phyloP scores from a whole-genome alignment of 2,113 vertebrate species.

The Strix uralensis region DNA sequence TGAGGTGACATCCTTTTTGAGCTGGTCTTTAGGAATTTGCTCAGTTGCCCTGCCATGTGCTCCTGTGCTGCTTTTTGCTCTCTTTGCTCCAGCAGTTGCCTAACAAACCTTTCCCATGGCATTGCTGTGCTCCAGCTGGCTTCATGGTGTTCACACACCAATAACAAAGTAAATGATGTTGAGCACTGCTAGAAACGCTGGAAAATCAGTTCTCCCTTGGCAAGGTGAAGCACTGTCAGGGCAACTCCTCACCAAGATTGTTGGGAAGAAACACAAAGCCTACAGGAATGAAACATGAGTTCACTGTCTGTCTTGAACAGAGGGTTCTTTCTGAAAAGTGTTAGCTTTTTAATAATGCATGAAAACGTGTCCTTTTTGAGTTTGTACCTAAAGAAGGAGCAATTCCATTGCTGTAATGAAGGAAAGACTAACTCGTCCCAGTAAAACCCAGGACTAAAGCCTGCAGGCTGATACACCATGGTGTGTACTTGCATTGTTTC shows the following conservation, averaged over 20 bases:
- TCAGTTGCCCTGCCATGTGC: background rate
- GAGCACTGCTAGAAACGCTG: background rate
- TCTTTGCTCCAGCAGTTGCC: background rate
- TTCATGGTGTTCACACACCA: background rate
- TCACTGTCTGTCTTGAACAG: background rate
- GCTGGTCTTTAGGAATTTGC: background rate
- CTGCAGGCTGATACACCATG: background rate
- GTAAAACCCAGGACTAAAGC: background rate
- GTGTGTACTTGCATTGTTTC: accelerated
- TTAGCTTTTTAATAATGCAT: background rate
- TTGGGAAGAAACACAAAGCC: background rate
- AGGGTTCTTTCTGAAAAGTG: background rate
- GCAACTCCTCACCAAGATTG: background rate
- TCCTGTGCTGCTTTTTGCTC: background rate
- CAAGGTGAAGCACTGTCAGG: background rate
- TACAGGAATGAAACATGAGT: accelerated
- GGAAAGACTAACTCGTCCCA: background rate
- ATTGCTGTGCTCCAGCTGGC: background rate
- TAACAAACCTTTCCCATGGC: background rate
- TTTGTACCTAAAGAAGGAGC: background rate
- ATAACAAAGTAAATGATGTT: background rate
- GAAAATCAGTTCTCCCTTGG: background rate
- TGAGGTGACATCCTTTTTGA: background rate
- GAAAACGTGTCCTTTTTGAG: background rate
- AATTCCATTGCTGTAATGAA: background rate